Percentiles rank a stretch among this genome's conserved stretches.
Evolutionary conservation across 2,888 invertebrate species (phyloP).

Genomic region (Bugulina stolonifera): DNA sequence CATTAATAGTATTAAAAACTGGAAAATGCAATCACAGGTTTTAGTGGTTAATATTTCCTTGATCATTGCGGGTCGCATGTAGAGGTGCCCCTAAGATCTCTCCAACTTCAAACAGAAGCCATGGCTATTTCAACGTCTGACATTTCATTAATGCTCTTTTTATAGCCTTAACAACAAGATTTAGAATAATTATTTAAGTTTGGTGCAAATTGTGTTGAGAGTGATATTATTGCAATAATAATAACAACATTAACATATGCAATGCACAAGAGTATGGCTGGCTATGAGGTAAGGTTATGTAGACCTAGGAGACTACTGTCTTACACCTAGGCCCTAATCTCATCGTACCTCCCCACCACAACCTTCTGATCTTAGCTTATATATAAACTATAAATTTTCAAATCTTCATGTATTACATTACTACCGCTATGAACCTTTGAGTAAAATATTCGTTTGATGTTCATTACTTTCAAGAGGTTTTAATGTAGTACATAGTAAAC

Average conservation of each 20-base stretch:
- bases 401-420: conserved; percentile 17
- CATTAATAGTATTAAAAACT: conserved; percentile 7
- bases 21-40: background rate
- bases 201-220: too few species aligned
- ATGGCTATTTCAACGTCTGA: background rate
- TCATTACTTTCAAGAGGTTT: background rate
- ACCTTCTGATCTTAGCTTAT: too few species aligned
- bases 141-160: conserved; percentile 9
- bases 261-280: too few species aligned
- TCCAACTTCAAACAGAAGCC: background rate
- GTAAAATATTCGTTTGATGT: conserved; percentile 17
- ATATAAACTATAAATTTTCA: background rate
- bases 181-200: conserved; percentile 13
- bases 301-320: too few species aligned
- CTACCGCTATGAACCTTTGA: background rate
- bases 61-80: background rate
- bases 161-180: background rate
- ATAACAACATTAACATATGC: too few species aligned
- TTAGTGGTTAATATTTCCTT: background rate
- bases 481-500: background rate
- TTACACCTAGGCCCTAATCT: too few species aligned
- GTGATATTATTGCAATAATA: too few species aligned
- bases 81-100: background rate
- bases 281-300: too few species aligned
- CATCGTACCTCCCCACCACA: too few species aligned